Percentiles rank a stretch among this genome's conserved stretches.
phyloP scores from a whole-genome alignment of 2,113 vertebrate genomes.

The Thomomys bottae region DNA sequence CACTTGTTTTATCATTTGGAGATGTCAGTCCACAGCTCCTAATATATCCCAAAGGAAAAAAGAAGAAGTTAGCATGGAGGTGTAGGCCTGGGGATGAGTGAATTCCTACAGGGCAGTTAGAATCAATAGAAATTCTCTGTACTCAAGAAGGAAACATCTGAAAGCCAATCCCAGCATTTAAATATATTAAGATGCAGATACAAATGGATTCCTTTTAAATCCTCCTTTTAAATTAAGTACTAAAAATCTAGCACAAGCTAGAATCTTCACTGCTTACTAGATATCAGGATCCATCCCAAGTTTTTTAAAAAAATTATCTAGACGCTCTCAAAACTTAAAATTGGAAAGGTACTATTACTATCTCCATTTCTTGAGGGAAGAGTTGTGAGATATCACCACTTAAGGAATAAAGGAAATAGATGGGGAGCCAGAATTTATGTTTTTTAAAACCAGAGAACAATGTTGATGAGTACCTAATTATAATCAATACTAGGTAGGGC shows the following conservation, averaged over 20 bases:
- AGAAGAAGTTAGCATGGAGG: neutral
- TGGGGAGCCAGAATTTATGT: neutral
- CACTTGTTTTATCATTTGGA: neutral
- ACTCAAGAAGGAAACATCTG: slow-evolving; percentile 6
- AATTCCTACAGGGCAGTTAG: neutral
- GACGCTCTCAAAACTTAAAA: neutral
- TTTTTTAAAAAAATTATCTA: neutral
- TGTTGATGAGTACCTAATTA: neutral
- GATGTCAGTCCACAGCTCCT: neutral
- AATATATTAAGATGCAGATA: slow-evolving; percentile 5
- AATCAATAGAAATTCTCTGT: neutral
- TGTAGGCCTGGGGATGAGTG: neutral
- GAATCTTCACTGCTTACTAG: neutral
- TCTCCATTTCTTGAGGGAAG: neutral
- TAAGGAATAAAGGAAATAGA: neutral
- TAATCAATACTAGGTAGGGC: neutral
- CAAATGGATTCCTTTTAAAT: neutral
- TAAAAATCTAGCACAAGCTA: neutral
- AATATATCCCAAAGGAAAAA: neutral
- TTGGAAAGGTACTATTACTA: neutral
- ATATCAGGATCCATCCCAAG: neutral
- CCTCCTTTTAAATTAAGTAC: neutral
- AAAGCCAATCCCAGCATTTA: neutral
- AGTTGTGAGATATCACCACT: neutral
- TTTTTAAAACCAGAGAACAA: neutral